phyloP scores from a whole-genome alignment of 1,140 invertebrate species.

The Samia ricini region DNA sequence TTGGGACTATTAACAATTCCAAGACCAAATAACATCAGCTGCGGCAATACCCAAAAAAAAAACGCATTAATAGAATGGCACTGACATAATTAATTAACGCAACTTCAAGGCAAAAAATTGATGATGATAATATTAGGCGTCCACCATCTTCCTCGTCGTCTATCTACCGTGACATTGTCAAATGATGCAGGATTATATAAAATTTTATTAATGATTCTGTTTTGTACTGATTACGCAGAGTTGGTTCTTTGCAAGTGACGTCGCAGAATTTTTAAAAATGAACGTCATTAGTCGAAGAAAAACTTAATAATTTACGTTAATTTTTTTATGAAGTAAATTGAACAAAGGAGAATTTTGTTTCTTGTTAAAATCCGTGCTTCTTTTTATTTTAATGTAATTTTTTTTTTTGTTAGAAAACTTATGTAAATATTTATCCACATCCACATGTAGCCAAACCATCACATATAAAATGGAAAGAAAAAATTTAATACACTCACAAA shows the following conservation, averaged over 20 bases:
- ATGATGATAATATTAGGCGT: conserved; percentile 3
- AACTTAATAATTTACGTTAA: background rate
- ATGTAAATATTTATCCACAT: too few relatives aligned
- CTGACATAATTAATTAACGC: conserved; percentile 6
- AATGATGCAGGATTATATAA: conserved; percentile 8
- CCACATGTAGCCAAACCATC: too few relatives aligned
- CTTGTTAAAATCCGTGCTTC: too few relatives aligned
- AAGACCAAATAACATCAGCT: too few relatives aligned
- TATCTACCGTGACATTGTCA: background rate
- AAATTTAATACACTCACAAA: too few relatives aligned
- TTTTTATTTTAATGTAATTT: too few relatives aligned
- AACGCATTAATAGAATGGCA: background rate
- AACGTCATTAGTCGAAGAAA: background rate
- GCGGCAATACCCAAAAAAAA: background rate
- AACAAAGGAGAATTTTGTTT: too few relatives aligned
- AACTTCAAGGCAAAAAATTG: conserved; percentile 7
- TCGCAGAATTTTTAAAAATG: conserved; percentile 5
- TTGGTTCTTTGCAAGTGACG: conserved; percentile 2
- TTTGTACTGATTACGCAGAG: conserved; percentile 4
- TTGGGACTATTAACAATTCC: too few relatives aligned
- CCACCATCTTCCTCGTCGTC: background rate
- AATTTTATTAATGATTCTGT: conserved; percentile 6
- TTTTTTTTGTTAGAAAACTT: too few relatives aligned
- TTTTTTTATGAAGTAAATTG: background rate
- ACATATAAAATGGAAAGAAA: too few relatives aligned